These are phyloP conservation scores for Rhinichthys osculus DNA, from an alignment of 2,797 vertebrate species.

Conservation along the genomic window DNA sequence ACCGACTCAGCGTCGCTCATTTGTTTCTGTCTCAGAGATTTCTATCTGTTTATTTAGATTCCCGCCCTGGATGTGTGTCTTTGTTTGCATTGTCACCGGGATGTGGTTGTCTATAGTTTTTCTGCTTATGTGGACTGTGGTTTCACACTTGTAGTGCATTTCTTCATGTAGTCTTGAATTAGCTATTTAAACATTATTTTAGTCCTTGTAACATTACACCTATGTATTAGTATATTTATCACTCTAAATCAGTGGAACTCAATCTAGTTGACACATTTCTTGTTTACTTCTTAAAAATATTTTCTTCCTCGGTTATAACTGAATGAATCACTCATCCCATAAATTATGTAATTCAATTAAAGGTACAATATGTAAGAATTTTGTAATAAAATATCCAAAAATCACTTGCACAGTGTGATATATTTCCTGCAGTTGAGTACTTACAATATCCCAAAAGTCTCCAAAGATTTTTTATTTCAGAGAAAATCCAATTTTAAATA, in stretches of 20 bases:
- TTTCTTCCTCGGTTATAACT: background rate
- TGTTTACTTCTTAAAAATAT: background rate
- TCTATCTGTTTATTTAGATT: slow-evolving; percentile 33
- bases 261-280: background rate
- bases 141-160: background rate
- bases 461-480: too few relatives aligned
- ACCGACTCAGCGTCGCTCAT: background rate
- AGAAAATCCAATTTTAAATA: too few relatives aligned
- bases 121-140: background rate
- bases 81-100: background rate
- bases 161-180: background rate
- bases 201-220: background rate
- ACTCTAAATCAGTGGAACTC: background rate
- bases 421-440: too few relatives aligned
- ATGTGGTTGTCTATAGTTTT: background rate
- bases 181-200: background rate
- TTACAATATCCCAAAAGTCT: too few relatives aligned
- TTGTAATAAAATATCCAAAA: too few relatives aligned
- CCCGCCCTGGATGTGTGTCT: background rate
- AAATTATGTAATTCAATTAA: background rate
- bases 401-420: too few relatives aligned
- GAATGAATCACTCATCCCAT: background rate
- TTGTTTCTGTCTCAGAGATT: slow-evolving; percentile 22
- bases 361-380: too few relatives aligned
- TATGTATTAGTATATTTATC: background rate